A percentile compares a stretch with the other conserved stretches of the same genome.
phyloP scores from a whole-genome alignment of 35 echinoderm and acorn worm genomes.

The Apostichopus japonicus region DNA sequence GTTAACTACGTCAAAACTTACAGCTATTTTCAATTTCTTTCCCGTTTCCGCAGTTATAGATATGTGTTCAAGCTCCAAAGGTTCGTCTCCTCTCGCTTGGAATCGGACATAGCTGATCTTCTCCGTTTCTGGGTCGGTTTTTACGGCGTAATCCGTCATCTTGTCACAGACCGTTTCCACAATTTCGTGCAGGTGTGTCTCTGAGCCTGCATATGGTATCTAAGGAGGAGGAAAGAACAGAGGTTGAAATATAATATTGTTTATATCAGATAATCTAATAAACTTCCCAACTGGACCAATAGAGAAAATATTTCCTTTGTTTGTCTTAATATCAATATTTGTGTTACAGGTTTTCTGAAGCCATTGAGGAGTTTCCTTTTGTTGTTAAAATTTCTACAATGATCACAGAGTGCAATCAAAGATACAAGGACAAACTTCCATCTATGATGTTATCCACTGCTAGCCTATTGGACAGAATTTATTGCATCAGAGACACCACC shows the following conservation, averaged over 20 bases:
- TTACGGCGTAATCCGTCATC: constrained; percentile 57
- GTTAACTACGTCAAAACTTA: neutral
- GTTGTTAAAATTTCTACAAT: too few relatives aligned
- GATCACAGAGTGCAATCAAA: too few relatives aligned
- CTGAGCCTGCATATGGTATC: constrained; percentile 65
- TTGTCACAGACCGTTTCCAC: constrained; percentile 59
- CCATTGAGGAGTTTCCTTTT: too few relatives aligned
- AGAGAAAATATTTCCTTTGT: too few relatives aligned
- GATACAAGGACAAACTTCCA: too few relatives aligned
- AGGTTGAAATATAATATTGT: neutral
- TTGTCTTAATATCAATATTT: too few relatives aligned
- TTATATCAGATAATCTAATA: too few relatives aligned
- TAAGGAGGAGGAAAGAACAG: constrained; percentile 5
- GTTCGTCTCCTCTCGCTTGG: constrained; percentile 35
- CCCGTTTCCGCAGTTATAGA: neutral
- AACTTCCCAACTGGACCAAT: too few relatives aligned
- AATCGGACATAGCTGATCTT: constrained; percentile 46
- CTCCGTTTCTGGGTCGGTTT: constrained; percentile 48
- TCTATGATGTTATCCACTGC: too few relatives aligned
- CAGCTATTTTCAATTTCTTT: constrained; percentile 35
- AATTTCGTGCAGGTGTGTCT: constrained; percentile 58
- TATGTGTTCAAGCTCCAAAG: constrained; percentile 26
- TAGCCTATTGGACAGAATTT: too few relatives aligned
- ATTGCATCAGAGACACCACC: too few relatives aligned
- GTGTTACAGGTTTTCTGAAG: too few relatives aligned